Evolutionary conservation across 2,797 vertebrate species (phyloP).

Genomic region (Champsocephalus gunnari): DNA sequence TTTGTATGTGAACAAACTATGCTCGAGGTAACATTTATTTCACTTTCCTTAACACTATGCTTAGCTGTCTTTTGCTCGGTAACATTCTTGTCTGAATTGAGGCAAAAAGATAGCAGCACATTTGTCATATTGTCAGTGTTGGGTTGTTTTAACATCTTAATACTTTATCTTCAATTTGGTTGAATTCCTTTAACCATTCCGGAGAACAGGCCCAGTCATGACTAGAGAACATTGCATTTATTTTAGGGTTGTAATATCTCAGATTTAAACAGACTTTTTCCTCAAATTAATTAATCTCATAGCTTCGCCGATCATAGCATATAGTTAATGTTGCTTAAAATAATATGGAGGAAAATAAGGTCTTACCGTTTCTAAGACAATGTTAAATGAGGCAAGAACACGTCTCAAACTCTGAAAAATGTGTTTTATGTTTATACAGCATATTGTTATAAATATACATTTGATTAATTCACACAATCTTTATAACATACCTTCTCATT

Average conservation of each 20-base stretch:
- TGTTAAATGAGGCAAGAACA: neutral
- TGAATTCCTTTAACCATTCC: no score
- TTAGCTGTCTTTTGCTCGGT: neutral
- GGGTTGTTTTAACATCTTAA: neutral
- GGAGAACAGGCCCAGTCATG: neutral
- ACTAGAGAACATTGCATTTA: neutral
- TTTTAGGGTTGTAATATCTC: no score
- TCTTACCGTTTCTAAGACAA: neutral
- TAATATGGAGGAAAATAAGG: neutral
- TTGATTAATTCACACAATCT: constrained; percentile 80
- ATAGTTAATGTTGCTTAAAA: neutral
- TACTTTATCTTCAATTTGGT: neutral
- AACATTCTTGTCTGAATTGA: neutral
- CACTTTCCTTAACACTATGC: neutral
- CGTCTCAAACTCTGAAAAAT: constrained; percentile 83
- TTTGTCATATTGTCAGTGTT: neutral
- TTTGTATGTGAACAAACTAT: neutral
- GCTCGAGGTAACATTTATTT: neutral
- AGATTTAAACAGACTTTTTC: no score
- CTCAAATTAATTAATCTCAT: no score
- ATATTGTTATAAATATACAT: constrained; percentile 86
- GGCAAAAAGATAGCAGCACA: neutral
- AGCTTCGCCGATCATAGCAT: neutral
- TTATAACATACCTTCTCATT: constrained; percentile 78
- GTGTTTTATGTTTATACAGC: constrained; percentile 84